Percentiles rank a stretch among this genome's conserved stretches.
Conservation (phyloP, 2,113 vertebrate species). For the Mola mola region DNA sequence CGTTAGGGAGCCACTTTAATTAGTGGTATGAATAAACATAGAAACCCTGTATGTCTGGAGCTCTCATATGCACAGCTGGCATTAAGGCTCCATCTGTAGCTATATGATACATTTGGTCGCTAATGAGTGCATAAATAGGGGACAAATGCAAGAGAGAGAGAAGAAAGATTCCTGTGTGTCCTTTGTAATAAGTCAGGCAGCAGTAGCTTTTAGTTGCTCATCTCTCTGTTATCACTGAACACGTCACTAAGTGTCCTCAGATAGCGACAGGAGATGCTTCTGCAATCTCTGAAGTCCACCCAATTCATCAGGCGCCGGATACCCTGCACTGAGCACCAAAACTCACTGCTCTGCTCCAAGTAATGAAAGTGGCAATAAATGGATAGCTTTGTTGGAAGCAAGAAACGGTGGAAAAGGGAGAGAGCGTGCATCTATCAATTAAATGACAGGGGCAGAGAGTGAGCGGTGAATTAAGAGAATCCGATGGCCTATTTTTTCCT, state of each 20-base stretch:
- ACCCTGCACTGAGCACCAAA: conserved; percentile 54
- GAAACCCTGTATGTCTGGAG: conserved; percentile 14
- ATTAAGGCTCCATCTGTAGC: conserved; percentile 6
- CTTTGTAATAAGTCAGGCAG: conserved; percentile 19
- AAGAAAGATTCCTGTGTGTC: not conserved
- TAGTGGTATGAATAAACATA: conserved; percentile 35
- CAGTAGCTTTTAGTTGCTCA: conserved; percentile 38
- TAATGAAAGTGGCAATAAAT: conserved; percentile 69
- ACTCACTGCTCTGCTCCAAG: conserved; percentile 42
- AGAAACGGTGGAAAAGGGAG: conserved; percentile 11
- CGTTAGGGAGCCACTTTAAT: conserved; percentile 32
- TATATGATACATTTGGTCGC: conserved; percentile 16
- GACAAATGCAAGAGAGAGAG: conserved; percentile 20
- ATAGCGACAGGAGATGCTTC: conserved; percentile 42
- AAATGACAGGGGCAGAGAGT: conserved; percentile 61
- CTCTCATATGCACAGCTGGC: conserved; percentile 6
- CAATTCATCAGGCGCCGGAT: conserved; percentile 60
- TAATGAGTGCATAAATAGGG: conserved; percentile 3
- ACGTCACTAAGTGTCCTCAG: conserved; percentile 39
- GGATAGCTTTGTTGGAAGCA: conserved; percentile 49
- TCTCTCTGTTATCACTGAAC: conserved; percentile 36
- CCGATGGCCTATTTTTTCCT: conserved; percentile 58
- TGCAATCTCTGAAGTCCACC: conserved; percentile 48
- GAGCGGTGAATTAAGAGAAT: conserved; percentile 67
- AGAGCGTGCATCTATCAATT: conserved; percentile 64